Evolutionary conservation across 2,113 vertebrate genomes (phyloP), one percentile per base, ranked within the genome.

Genomic region (Hypomesus transpacificus): DNA sequence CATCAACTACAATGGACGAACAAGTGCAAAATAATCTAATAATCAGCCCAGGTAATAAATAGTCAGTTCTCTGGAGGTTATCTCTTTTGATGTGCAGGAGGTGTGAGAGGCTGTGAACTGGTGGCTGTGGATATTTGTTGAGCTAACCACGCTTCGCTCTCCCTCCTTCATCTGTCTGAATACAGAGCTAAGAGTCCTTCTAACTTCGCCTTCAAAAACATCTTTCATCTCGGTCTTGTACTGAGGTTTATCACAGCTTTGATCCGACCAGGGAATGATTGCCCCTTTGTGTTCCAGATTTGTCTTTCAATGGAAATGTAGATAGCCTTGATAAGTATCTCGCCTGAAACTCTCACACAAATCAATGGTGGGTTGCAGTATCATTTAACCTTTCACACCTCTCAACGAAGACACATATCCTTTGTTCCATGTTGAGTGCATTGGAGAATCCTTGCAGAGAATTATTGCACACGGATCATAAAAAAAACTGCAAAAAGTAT

Each of bases 211-310:
- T 92, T 91, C 89, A 93, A 85, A 93, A 91, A 89, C 87, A 87
- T 89, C 92, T 95, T 94, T 95, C 92, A 95, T 96, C 93, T 96
- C 93, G 92, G 82, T 85, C 80, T 90, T 89, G 87, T 88, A 60
- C 77, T 80, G 60, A 88, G 84, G 86, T 89, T 90, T 89, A 82
- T 86, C 80, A 76, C 86, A 83, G 78, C 92, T 94, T 94, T 95
- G 92, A 96, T 94, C 91, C 89, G 39, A 87, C 71, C 13, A 69
- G 88, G 81, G 82, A 90, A 88, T 84, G 90, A 84, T 89, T 86
- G 90, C 90, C 90, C 91, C 91, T 92, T 84, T 78, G 84, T 84
- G 84, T 88, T 91, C 86, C 68, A 84, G 89, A 93, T 94, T 93
- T 94, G 89, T 94, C 74, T 90, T 79, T 89, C 85, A 91, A 91